Percentiles rank a stretch among this genome's conserved stretches.
Conservation (phyloP, 2,888 invertebrate species). For the Nephrotoma flavescens region DNA sequence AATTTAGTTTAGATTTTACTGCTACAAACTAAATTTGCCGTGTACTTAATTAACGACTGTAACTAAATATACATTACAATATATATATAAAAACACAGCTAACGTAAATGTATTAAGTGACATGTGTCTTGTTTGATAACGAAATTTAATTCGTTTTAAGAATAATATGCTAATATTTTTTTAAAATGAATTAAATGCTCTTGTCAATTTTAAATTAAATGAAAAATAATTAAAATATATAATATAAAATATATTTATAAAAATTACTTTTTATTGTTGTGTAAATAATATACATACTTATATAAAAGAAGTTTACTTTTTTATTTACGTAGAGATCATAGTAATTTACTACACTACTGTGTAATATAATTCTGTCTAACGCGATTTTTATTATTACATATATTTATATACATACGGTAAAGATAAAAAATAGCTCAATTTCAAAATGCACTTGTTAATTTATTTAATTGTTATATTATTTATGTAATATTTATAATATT, state of each 20-base stretch:
- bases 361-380: too few species aligned
- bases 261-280: neutral
- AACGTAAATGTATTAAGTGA: neutral
- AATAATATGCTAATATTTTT: neutral
- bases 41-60: too few species aligned
- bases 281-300: neutral
- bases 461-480: too few species aligned
- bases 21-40: neutral
- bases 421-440: too few species aligned
- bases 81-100: neutral
- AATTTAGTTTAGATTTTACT: neutral
- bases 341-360: too few species aligned
- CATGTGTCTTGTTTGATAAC: neutral
- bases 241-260: neutral
- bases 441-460: too few species aligned
- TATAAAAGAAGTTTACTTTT: too few species aligned
- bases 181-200: neutral
- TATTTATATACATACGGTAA: too few species aligned
- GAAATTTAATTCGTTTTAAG: neutral
- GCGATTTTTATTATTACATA: too few species aligned
- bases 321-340: too few species aligned
- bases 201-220: neutral
- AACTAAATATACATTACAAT: neutral
- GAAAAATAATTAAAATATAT: neutral
- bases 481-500: too few species aligned